These are phyloP conservation scores for Trichechus manatus DNA, from an alignment of 2,113 vertebrate genomes.

Conservation along the genomic window DNA sequence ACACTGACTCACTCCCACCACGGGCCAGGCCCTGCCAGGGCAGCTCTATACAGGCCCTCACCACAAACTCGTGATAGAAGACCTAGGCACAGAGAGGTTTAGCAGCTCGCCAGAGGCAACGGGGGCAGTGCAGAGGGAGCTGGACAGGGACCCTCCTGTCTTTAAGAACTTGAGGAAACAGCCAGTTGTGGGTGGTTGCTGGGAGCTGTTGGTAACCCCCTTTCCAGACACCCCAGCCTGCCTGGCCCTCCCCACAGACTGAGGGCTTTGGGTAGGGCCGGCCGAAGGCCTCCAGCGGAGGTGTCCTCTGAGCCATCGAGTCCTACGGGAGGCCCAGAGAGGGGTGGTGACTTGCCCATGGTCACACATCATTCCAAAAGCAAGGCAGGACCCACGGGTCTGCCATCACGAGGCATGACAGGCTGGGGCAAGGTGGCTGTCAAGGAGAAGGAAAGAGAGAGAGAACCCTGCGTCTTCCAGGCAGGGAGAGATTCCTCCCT, in stretches of 20 bases:
- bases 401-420: neutral
- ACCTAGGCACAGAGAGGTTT: neutral
- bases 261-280: neutral
- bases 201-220: too few species aligned
- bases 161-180: neutral
- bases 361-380: neutral
- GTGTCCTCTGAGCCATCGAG: neutral
- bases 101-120: neutral
- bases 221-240: neutral
- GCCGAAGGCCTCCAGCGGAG: neutral
- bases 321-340: neutral
- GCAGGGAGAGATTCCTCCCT: conserved; percentile 64
- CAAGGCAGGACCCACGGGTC: neutral
- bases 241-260: neutral
- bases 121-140: neutral
- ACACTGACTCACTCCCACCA: neutral
- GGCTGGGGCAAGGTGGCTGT: neutral
- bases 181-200: neutral
- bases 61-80: neutral
- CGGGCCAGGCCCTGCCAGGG: neutral
- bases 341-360: neutral
- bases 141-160: neutral
- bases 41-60: neutral
- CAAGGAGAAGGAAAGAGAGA: conserved; percentile 62
- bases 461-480: neutral